Evolutionary conservation across 2,888 invertebrate species (phyloP).

Genomic region (Stenotaenia linearis): DNA sequence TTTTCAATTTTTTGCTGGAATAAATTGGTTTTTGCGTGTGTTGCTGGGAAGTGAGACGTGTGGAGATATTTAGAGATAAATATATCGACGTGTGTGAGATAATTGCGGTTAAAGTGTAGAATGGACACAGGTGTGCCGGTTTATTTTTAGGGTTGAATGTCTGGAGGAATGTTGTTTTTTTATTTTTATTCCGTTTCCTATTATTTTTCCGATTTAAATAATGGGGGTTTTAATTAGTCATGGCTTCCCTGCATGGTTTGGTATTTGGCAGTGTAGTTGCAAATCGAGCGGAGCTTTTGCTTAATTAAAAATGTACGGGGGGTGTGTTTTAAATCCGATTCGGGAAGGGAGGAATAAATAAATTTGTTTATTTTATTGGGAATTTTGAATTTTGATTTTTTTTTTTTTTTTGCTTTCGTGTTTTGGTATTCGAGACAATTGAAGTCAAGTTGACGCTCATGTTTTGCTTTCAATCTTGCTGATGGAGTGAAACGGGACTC

Average conservation of each 20-base stretch:
- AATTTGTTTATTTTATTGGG: background rate
- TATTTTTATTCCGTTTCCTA: background rate
- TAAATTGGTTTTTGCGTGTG: no score
- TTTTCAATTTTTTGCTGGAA: no score
- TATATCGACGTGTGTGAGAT: background rate
- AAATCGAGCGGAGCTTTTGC: background rate
- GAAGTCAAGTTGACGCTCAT: background rate
- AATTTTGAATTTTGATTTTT: background rate
- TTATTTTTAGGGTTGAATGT: background rate
- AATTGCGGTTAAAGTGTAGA: background rate
- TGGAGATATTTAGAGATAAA: no score
- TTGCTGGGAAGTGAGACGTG: no score
- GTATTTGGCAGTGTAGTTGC: background rate
- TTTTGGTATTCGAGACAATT: background rate
- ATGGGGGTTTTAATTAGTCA: background rate
- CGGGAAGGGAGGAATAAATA: background rate
- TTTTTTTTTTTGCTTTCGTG: background rate
- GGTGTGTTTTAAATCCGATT: background rate
- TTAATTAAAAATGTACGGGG: background rate
- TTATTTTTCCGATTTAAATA: background rate
- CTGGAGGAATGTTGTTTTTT: background rate
- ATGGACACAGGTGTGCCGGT: background rate
- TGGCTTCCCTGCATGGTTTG: background rate
- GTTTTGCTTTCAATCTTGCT: background rate
- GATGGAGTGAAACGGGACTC: background rate